Percentiles rank a stretch among this genome's conserved stretches.
Conservation (phyloP, 2,888 invertebrate species). For the Sinhomidia bicolor region DNA sequence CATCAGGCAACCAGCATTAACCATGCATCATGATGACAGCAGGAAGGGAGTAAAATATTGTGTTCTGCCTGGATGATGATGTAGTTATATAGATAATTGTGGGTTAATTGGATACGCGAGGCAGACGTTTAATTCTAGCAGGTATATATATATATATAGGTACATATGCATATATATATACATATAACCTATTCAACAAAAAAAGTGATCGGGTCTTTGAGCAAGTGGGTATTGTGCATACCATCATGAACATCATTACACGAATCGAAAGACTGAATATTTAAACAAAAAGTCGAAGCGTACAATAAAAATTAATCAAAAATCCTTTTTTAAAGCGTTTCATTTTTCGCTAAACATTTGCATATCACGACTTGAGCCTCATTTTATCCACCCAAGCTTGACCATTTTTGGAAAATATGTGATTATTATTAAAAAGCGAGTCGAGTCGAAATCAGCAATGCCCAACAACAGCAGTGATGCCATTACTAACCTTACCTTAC, state of each 20-base stretch:
- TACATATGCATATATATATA: background rate
- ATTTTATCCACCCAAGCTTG: conserved; percentile 53
- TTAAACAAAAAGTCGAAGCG: conserved; percentile 10
- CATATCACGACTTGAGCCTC: conserved; percentile 52
- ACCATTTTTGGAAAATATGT: conserved; percentile 54
- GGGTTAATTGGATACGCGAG: conserved; percentile 38
- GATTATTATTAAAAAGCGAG: conserved; percentile 42
- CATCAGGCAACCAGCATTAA: conserved; percentile 6
- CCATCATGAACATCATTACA: background rate
- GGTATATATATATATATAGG: background rate
- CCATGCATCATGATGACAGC: conserved; percentile 42
- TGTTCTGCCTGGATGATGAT: background rate
- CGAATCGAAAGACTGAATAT: background rate
- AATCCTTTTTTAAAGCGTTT: conserved; percentile 10
- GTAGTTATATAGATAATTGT: conserved; percentile 33
- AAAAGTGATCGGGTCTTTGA: background rate
- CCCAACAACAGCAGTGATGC: background rate
- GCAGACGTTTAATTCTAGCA: background rate
- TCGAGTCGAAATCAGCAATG: conserved; percentile 3
- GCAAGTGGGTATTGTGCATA: background rate
- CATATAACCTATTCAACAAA: background rate
- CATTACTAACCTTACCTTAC: conserved; percentile 32
- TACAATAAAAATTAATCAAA: conserved; percentile 24
- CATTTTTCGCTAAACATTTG: conserved; percentile 36
- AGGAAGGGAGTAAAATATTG: conserved; percentile 33